Evolutionary conservation across 2,888 invertebrate species (phyloP), one percentile per base, ranked within the genome.

Genomic region (Heliconius hortense): DNA sequence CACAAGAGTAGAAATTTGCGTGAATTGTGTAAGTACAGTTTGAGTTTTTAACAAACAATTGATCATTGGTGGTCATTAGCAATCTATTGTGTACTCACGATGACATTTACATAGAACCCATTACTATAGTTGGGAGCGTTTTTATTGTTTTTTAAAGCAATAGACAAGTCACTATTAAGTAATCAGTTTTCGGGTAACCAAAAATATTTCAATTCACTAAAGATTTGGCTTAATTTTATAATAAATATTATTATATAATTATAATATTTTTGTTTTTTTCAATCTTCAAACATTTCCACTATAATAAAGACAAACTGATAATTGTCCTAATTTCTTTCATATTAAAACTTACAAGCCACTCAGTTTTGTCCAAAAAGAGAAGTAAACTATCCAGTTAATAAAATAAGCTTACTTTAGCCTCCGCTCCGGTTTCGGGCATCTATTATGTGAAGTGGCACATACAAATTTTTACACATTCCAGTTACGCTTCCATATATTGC

Each of bases 71-170:
- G 66, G 35, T n/a, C n/a, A 39, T 39, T 66, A 66, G 39, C 39
- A 66, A 43, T 43, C 66, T 15, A 66, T 66, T 66, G 39, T 39
- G 39, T 66, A 66, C 35, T 24, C 39, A 35, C n/a, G 39, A 39
- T 24, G n/a, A 66, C 66, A 4, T n/a, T 15, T 13, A 24, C 66
- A 24, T 39, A 39, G 66, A 39, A 66, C 15, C 4, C n/a, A n/a
- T 66, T 13, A n/a, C 15, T 15, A 60, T 60, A 56, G 10, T 56
- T n/a, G 2, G 56, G 21, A 26, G 4, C 4, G 11, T 4, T 13
- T 13, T 24, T 24, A 59, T 59, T 3, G 39, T 39, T 35, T n/a
- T 39, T 24, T 39, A n/a, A 59, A 24, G 59, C 24, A 10, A 24
- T 59, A 24, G 24, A 24, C 24, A 59, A 24, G 11, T 4, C 59